A percentile compares a stretch with the other conserved stretches of the same genome.
These are phyloP conservation scores for Helobdella robusta DNA, from an alignment of 2,888 invertebrate genomes.

Conservation along the genomic window DNA sequence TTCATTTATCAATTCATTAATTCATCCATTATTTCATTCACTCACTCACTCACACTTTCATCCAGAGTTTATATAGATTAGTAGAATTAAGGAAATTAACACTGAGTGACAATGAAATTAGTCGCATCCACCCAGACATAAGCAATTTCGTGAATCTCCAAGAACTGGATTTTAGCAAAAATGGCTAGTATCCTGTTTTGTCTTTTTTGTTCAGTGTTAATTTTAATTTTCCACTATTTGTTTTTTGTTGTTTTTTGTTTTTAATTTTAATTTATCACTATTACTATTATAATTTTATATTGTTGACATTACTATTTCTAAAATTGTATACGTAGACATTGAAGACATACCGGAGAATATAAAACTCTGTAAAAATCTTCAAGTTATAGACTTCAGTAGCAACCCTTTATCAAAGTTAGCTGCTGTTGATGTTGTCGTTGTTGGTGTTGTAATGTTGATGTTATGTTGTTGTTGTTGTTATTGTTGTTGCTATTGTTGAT, in stretches of 20 bases:
- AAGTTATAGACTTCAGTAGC: slow-evolving; percentile 94
- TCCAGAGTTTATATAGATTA: slow-evolving; percentile 91
- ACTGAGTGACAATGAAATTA: slow-evolving; percentile 97
- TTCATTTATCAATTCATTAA: not conserved
- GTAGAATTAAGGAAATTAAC: slow-evolving; percentile 78
- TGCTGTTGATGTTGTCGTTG: not conserved
- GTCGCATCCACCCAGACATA: slow-evolving; percentile 86
- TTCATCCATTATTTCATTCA: not conserved
- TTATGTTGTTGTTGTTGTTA: not conserved
- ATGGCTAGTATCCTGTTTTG: slow-evolving; percentile 66
- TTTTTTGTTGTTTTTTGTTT: not conserved
- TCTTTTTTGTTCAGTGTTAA: not conserved
- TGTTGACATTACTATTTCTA: too few relatives aligned
- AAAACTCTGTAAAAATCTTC: slow-evolving; percentile 81
- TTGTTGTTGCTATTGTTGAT: not conserved
- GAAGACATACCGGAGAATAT: slow-evolving; percentile 97
- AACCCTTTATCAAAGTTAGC: slow-evolving; percentile 73
- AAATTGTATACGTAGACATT: slow-evolving; percentile 64
- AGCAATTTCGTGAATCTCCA: slow-evolving; percentile 94
- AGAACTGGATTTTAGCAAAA: slow-evolving; percentile 94
- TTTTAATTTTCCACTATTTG: not conserved
- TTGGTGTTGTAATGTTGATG: not conserved
- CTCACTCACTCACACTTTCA: not conserved
- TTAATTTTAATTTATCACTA: not conserved
- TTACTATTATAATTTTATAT: not conserved